Evolutionary conservation across 2,797 vertebrate species (phyloP).

Genomic region (Muscicapa striata): DNA sequence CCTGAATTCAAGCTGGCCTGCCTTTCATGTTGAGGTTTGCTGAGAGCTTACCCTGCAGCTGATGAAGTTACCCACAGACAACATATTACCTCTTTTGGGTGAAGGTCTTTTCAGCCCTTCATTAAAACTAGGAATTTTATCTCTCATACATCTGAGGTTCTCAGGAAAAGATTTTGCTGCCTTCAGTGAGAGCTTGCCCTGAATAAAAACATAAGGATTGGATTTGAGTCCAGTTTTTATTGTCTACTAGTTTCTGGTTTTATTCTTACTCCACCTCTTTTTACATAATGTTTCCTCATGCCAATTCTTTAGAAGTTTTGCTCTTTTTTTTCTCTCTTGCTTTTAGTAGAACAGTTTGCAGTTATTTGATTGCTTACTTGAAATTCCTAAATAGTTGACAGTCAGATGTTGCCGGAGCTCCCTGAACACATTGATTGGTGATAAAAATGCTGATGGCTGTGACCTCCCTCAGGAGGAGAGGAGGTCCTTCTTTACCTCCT

Average conservation of each 20-base stretch:
- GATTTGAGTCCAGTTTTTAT: conserved; percentile 30
- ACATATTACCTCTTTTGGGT: neutral
- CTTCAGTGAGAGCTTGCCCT: neutral
- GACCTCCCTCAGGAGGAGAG: neutral
- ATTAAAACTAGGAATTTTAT: neutral
- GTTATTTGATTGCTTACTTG: neutral
- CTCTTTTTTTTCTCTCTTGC: fast-evolving
- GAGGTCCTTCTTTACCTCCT: neutral
- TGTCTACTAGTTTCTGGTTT: conserved; percentile 24
- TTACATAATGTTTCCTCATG: conserved; percentile 4
- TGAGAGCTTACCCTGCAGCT: neutral
- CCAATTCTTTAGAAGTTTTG: neutral
- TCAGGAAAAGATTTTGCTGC: neutral
- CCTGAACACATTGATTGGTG: neutral
- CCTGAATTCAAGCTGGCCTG: neutral
- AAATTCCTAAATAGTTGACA: neutral
- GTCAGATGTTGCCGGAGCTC: neutral
- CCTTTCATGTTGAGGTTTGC: neutral
- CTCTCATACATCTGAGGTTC: neutral
- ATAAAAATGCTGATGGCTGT: neutral
- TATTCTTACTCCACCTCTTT: conserved; percentile 38
- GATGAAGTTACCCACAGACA: neutral
- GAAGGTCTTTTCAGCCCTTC: neutral
- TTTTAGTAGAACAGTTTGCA: neutral
- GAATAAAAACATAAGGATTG: neutral